phyloP scores from a whole-genome alignment of 2,888 invertebrate genomes.

The Stenchaetothrips biformis region DNA sequence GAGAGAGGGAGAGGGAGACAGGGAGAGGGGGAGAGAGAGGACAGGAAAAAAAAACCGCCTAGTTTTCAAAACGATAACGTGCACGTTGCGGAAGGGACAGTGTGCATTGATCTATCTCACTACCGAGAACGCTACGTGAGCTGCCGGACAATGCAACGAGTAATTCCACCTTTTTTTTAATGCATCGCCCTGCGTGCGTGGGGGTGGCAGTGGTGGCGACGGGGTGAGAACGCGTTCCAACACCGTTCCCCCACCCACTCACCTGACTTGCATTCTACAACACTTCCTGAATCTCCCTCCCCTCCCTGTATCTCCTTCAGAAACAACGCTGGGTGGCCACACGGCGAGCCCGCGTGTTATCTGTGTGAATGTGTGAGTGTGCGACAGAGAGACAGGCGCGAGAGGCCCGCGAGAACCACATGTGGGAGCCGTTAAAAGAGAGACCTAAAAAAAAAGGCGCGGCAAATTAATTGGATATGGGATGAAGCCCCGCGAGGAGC shows the following conservation, averaged over 20 bases:
- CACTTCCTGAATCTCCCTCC: not conserved
- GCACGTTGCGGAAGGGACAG: not conserved
- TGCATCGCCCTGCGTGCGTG: not conserved
- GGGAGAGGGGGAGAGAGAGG: not conserved
- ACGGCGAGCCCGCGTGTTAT: no score
- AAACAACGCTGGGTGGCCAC: no score
- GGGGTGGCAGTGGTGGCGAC: conserved; percentile 7
- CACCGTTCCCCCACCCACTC: conserved; percentile 12
- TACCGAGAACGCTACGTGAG: not conserved
- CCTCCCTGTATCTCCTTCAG: not conserved
- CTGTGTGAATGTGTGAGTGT: no score
- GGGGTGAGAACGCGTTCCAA: conserved; percentile 26
- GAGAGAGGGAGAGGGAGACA: not conserved
- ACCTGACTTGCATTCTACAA: conserved; percentile 6
- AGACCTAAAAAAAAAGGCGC: conserved; percentile 2
- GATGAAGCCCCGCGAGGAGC: conserved; percentile 27
- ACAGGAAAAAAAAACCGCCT: not conserved
- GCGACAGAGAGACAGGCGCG: not conserved
- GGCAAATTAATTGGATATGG: conserved; percentile 20
- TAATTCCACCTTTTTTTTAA: conserved; percentile 28
- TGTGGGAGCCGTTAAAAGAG: conserved; percentile 23
- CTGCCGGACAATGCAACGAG: not conserved
- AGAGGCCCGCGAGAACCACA: conserved; percentile 5
- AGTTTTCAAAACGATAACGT: not conserved
- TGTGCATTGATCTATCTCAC: not conserved